These are phyloP conservation scores for Scyliorhinus canicula DNA, from an alignment of 2,797 vertebrate genomes.

Conservation along the genomic window DNA sequence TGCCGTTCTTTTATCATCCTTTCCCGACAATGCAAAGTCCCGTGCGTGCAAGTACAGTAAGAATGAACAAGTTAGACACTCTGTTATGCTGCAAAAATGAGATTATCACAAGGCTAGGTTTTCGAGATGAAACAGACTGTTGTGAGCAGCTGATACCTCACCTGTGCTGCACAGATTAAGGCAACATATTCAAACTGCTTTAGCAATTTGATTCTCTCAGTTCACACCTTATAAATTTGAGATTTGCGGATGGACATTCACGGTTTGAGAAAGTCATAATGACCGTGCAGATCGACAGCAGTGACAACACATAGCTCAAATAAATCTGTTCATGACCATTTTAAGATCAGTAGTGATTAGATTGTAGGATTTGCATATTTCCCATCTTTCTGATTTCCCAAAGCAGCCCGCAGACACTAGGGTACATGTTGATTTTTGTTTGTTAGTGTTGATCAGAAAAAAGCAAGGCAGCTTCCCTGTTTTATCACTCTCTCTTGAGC, in stretches of 20 bases:
- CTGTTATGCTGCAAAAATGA: not conserved
- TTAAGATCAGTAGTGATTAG: not conserved
- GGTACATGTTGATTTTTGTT: not conserved
- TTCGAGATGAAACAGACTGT: not conserved
- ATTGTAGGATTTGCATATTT: not conserved
- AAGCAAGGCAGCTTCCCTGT: not conserved
- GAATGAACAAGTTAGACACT: not conserved
- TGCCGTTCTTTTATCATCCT: not conserved
- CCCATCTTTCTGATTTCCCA: not conserved
- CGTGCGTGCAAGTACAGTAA: not conserved
- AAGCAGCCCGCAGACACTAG: not conserved
- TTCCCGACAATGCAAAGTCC: not conserved
- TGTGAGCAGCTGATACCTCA: not conserved
- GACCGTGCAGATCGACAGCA: not conserved
- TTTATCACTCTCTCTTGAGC: not conserved
- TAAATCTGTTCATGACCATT: not conserved
- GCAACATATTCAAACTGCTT: not conserved
- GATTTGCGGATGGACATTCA: not conserved
- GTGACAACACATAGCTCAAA: not conserved
- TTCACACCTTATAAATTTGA: not conserved
- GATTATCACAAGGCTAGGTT: not conserved
- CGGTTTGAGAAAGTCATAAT: not conserved
- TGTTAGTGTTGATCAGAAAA: not conserved
- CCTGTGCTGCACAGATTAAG: not conserved
- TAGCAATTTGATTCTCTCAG: not conserved